A percentile compares a stretch with the other conserved stretches of the same genome.
Conservation (phyloP, 2,797 vertebrate genomes). For the Chaenodraco wilsoni region DNA sequence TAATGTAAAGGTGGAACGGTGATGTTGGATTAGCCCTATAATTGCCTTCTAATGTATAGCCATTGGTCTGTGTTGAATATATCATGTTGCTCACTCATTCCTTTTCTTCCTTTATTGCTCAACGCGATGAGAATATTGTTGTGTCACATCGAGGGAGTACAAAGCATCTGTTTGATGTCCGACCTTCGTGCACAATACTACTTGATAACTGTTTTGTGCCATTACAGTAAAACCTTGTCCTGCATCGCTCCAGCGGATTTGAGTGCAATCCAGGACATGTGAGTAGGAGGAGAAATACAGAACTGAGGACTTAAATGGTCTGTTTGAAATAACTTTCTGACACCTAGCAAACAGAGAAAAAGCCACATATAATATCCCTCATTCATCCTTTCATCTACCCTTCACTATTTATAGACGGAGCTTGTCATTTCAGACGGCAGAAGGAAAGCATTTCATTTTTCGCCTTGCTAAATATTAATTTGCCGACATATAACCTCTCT, state of each 20-base stretch:
- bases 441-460: constrained; percentile 32
- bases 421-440: constrained; percentile 34
- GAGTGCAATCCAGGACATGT: constrained; percentile 16
- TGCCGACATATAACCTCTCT: constrained; percentile 4
- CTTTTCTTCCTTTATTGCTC: constrained; percentile 67
- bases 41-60: constrained; percentile 75
- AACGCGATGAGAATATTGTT: constrained; percentile 23
- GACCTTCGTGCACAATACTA: constrained; percentile 25
- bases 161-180: constrained; percentile 38
- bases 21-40: constrained; percentile 69
- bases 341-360: constrained; percentile 18
- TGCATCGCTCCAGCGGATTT: constrained; percentile 18
- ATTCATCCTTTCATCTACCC: constrained; percentile 27
- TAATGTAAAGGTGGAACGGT: constrained; percentile 67
- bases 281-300: constrained; percentile 16
- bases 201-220: constrained; percentile 8
- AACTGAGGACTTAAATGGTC: constrained; percentile 27
- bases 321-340: constrained; percentile 20
- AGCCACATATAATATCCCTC: constrained; percentile 36
- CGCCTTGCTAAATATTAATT: constrained; percentile 28
- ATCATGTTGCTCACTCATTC: constrained; percentile 67
- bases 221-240: constrained; percentile 23
- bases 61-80: constrained; percentile 77
- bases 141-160: constrained; percentile 33
- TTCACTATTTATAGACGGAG: constrained; percentile 46